A percentile compares a stretch with the other conserved stretches of the same genome.
Evolutionary conservation across 1,140 invertebrate genomes (phyloP).

Genomic region (Ooceraea biroi): DNA sequence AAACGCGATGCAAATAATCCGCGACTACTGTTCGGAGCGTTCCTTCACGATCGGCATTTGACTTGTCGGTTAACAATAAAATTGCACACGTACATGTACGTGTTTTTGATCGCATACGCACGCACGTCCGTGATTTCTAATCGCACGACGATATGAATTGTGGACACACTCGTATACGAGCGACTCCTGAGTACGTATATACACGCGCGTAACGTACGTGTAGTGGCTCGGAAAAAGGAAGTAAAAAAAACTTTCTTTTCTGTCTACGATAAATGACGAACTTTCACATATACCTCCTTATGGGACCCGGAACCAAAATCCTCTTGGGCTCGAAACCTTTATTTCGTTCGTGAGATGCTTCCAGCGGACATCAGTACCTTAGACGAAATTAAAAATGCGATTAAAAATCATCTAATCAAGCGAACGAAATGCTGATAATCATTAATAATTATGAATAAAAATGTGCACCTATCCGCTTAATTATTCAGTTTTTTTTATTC

Average conservation of each 20-base stretch:
- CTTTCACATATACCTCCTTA: slow-evolving; percentile 70
- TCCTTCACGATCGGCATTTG: slow-evolving; percentile 19
- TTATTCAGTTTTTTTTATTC: too few species aligned
- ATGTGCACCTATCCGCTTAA: too few species aligned
- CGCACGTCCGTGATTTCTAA: slow-evolving; percentile 27
- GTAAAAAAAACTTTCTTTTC: slow-evolving; percentile 67
- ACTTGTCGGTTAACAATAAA: slow-evolving; percentile 16
- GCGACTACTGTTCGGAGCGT: background rate
- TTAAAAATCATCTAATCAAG: background rate
- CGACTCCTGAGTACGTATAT: background rate
- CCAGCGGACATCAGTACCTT: background rate
- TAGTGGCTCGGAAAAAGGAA: slow-evolving; percentile 45
- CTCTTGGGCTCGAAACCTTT: slow-evolving; percentile 43
- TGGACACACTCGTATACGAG: background rate
- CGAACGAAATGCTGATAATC: background rate
- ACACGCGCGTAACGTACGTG: slow-evolving; percentile 1
- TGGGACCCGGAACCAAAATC: slow-evolving; percentile 62
- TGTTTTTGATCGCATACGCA: slow-evolving; percentile 14
- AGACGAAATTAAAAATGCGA: slow-evolving; percentile 4
- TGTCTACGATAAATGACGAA: slow-evolving; percentile 67
- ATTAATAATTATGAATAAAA: too few species aligned
- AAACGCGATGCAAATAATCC: background rate
- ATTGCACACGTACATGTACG: slow-evolving; percentile 8
- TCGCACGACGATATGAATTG: slow-evolving; percentile 33
- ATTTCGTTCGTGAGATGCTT: background rate